phyloP scores from a whole-genome alignment of 2,888 invertebrate species.

The Cheilosia variabilis region DNA sequence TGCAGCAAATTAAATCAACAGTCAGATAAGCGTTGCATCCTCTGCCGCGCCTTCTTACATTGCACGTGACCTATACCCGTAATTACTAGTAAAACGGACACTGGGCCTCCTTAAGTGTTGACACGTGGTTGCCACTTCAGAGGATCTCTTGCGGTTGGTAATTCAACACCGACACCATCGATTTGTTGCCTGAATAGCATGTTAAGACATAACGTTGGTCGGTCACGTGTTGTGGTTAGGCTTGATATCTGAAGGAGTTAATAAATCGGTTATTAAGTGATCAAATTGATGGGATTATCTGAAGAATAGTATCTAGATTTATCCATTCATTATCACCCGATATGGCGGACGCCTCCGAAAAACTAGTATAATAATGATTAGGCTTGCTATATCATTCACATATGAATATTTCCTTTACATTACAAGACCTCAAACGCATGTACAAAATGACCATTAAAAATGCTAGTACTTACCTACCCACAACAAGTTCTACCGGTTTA shows the following conservation, averaged over 20 bases:
- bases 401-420: too few relatives aligned
- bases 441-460: conserved; percentile 40
- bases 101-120: conserved; percentile 47
- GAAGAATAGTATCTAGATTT: neutral
- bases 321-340: too few relatives aligned
- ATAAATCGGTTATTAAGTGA: conserved; percentile 60
- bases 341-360: too few relatives aligned
- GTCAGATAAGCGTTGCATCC: neutral
- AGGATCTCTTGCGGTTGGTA: conserved; percentile 43
- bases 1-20: conserved; percentile 40
- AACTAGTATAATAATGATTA: too few relatives aligned
- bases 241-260: conserved; percentile 32
- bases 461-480: conserved; percentile 3
- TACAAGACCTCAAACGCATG: neutral
- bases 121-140: conserved; percentile 64
- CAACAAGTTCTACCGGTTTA: conserved; percentile 75
- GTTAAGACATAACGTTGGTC: conserved; percentile 52
- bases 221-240: conserved; percentile 61
- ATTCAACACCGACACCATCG: conserved; percentile 43
- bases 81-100: conserved; percentile 50
- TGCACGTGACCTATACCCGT: conserved; percentile 60
- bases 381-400: too few relatives aligned
- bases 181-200: conserved; percentile 43
- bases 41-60: conserved; percentile 27
- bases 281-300: conserved; percentile 25